These are phyloP conservation scores for Chironex yamaguchii DNA, from an alignment of 30 jellyfish, hydroid and myxozoan species.

Conservation along the genomic window DNA sequence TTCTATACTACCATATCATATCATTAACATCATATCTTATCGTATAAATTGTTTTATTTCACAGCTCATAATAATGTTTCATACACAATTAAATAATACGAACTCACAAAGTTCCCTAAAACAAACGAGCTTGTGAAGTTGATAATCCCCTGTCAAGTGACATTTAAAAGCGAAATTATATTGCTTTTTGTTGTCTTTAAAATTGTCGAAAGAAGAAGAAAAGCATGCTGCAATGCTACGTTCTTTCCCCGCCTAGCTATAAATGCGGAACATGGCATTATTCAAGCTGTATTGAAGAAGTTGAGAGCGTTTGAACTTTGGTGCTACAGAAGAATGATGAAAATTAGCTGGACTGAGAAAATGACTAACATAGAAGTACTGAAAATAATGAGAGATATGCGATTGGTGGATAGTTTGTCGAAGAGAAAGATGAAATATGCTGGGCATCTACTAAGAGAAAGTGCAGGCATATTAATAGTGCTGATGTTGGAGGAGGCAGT, in stretches of 20 bases:
- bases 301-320: neutral
- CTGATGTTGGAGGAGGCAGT: neutral
- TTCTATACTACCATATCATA: too few relatives aligned
- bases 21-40: too few relatives aligned
- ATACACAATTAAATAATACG: too few relatives aligned
- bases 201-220: neutral
- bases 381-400: too few relatives aligned
- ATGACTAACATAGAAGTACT: neutral
- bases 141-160: too few relatives aligned
- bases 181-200: too few relatives aligned
- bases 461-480: neutral
- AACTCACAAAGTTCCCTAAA: too few relatives aligned
- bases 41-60: too few relatives aligned
- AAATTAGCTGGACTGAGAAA: neutral
- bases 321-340: constrained; percentile 34
- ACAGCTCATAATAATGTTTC: too few relatives aligned
- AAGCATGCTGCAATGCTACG: constrained; percentile 1
- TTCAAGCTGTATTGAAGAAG: neutral
- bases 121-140: too few relatives aligned
- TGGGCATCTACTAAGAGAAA: constrained; percentile 9
- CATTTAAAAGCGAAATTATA: too few relatives aligned
- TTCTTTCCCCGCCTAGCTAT: neutral
- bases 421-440: constrained; percentile 1
- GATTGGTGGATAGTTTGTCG: neutral
- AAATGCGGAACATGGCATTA: constrained; percentile 9